Percentiles rank a stretch among this genome's conserved stretches.
These are phyloP conservation scores for Nestor notabilis DNA, from an alignment of 2,113 vertebrate genomes.

Conservation along the genomic window DNA sequence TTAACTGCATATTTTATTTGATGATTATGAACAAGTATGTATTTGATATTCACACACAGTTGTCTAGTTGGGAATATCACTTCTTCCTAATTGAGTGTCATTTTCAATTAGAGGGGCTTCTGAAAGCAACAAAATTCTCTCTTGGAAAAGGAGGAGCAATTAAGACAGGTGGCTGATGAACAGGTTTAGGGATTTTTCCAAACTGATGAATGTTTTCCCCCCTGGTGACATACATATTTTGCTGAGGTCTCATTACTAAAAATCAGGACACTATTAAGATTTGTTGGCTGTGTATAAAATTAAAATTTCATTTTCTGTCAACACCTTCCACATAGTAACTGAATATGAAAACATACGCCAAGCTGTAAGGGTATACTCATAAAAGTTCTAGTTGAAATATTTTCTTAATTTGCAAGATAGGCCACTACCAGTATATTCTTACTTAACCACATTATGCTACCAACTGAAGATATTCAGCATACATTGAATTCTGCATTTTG, in stretches of 20 bases:
- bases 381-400: neutral
- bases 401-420: neutral
- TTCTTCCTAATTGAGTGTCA: slow-evolving; percentile 38
- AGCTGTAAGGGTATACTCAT: slow-evolving; percentile 14
- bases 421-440: neutral
- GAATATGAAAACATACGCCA: slow-evolving; percentile 61
- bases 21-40: slow-evolving; percentile 39
- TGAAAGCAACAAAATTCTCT: slow-evolving; percentile 32
- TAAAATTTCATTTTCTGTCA: slow-evolving; percentile 70
- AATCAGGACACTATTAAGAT: slow-evolving; percentile 66
- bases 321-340: slow-evolving; percentile 61
- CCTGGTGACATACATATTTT: slow-evolving; percentile 59
- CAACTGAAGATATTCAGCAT: neutral
- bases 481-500: neutral
- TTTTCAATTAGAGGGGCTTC: slow-evolving; percentile 38
- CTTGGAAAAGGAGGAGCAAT: slow-evolving; percentile 50
- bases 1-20: slow-evolving; percentile 58
- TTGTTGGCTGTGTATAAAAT: slow-evolving; percentile 66
- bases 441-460: neutral
- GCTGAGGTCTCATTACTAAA: slow-evolving; percentile 68
- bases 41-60: slow-evolving; percentile 65
- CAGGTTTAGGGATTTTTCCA: slow-evolving; percentile 71
- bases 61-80: slow-evolving; percentile 52
- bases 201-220: slow-evolving; percentile 59
- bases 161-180: slow-evolving; percentile 66